Percentiles rank a stretch among this genome's conserved stretches.
phyloP scores from a whole-genome alignment of 1,140 invertebrate species.

The Philotrypesis tridentata region DNA sequence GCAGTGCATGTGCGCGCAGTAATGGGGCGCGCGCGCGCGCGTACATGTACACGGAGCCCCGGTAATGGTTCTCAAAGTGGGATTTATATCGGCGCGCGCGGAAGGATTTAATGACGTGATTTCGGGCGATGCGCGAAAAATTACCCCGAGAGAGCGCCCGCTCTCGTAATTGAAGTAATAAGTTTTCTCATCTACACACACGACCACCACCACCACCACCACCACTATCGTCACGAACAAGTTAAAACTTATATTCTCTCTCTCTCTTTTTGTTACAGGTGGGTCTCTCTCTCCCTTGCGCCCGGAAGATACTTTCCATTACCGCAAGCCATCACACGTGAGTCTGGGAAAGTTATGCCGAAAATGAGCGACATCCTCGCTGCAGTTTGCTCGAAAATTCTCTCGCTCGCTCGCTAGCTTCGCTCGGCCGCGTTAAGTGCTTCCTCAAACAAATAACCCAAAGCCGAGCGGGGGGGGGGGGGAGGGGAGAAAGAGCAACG shows the following conservation, averaged over 20 bases:
- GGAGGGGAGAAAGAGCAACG: not conserved
- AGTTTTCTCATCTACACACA: no score
- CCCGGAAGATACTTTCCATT: not conserved
- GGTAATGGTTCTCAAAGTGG: not conserved
- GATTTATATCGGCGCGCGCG: not conserved
- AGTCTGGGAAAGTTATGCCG: not conserved
- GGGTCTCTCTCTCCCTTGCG: not conserved
- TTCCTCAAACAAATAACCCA: slow-evolving; percentile 34
- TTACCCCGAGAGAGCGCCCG: no score
- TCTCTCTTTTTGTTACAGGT: slow-evolving; percentile 31
- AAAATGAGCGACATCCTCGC: not conserved
- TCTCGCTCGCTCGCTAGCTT: not conserved
- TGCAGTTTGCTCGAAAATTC: slow-evolving; percentile 15
- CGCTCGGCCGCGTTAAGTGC: slow-evolving; percentile 1
- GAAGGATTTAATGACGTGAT: slow-evolving; percentile 3
- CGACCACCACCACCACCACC: no score
- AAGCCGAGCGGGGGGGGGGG: not conserved
- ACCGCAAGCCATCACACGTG: not conserved
- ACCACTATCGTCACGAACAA: no score
- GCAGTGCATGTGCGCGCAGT: not conserved
- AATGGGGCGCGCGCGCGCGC: no score
- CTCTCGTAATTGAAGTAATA: not conserved
- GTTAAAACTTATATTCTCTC: no score
- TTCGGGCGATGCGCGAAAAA: not conserved
- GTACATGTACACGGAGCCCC: not conserved